A percentile compares a stretch with the other conserved stretches of the same genome.
Evolutionary conservation across 2,113 vertebrate species (phyloP).

Genomic region (Scalopus aquaticus): DNA sequence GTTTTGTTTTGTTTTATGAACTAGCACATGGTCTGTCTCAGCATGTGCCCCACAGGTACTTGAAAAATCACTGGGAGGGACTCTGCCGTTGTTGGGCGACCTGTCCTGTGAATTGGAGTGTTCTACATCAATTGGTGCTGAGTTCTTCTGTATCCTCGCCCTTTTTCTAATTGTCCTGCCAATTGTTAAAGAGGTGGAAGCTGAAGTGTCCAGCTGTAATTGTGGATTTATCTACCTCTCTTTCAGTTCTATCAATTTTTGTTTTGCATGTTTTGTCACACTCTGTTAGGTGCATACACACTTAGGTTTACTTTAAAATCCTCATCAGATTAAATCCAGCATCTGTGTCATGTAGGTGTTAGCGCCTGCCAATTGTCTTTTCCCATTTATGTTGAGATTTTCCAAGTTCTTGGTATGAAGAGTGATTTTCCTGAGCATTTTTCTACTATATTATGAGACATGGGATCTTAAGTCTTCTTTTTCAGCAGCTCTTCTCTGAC

Average conservation of each 20-base stretch:
- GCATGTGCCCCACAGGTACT: neutral
- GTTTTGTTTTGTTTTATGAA: neutral
- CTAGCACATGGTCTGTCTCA: neutral
- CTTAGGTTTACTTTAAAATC: neutral
- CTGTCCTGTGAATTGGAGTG: neutral
- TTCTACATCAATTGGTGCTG: neutral
- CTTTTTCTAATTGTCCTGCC: slow-evolving; percentile 3
- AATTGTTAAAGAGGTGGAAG: neutral
- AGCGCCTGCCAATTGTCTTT: neutral
- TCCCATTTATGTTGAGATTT: slow-evolving; percentile 14
- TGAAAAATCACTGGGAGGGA: neutral
- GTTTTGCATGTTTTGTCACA: neutral
- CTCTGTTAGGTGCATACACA: neutral
- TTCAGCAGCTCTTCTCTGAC: neutral
- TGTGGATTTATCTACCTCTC: neutral
- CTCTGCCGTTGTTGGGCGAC: neutral
- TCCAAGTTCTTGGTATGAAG: neutral
- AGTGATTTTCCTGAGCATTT: neutral
- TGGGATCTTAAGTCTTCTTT: neutral
- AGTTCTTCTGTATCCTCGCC: neutral
- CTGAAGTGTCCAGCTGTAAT: neutral
- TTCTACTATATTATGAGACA: neutral
- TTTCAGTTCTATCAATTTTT: neutral
- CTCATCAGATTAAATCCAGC: slow-evolving; percentile 5
- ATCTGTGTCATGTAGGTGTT: neutral